phyloP scores from a whole-genome alignment of 2,888 invertebrate species.

The Aphelenchoides bicaudatus region DNA sequence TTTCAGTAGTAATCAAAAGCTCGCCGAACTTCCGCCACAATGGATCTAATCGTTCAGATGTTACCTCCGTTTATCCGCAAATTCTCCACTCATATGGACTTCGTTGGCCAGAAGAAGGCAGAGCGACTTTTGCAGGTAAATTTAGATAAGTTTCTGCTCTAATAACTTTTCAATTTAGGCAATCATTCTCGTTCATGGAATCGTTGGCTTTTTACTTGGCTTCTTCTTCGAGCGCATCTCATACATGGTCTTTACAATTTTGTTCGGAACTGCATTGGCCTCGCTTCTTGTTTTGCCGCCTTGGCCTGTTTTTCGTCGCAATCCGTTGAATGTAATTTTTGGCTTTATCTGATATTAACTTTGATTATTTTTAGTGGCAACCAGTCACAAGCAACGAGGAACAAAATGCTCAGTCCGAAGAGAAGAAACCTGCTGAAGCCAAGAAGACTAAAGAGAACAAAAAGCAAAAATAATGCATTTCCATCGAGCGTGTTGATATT shows the following conservation, averaged over 20 bases:
- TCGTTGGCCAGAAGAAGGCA: slow-evolving; percentile 51
- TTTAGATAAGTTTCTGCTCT: slow-evolving; percentile 5
- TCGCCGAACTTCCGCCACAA: slow-evolving; percentile 23
- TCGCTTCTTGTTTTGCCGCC: slow-evolving; percentile 52
- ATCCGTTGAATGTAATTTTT: slow-evolving; percentile 38
- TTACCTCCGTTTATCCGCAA: slow-evolving; percentile 45
- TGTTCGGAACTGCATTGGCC: slow-evolving; percentile 44
- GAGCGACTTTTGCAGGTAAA: slow-evolving; percentile 54
- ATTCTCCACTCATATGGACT: slow-evolving; percentile 50
- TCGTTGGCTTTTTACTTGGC: slow-evolving; percentile 54
- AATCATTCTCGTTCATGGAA: slow-evolving; percentile 47
- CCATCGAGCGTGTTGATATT: background rate
- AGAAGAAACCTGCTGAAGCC: slow-evolving; percentile 11
- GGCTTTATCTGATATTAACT: background rate
- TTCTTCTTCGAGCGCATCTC: slow-evolving; percentile 45
- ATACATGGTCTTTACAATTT: slow-evolving; percentile 35
- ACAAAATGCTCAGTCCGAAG: background rate
- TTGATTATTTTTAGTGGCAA: slow-evolving; percentile 18
- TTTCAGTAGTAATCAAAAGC: background rate
- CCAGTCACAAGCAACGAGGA: slow-evolving; percentile 4
- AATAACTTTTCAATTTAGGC: slow-evolving; percentile 35
- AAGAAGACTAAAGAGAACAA: slow-evolving; percentile 23
- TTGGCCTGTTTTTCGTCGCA: slow-evolving; percentile 54
- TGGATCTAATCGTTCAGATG: slow-evolving; percentile 56
- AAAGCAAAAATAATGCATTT: slow-evolving; percentile 18